A percentile compares a stretch with the other conserved stretches of the same genome.
phyloP scores from a whole-genome alignment of 2,888 invertebrate genomes.

The Synergus itoensis region DNA sequence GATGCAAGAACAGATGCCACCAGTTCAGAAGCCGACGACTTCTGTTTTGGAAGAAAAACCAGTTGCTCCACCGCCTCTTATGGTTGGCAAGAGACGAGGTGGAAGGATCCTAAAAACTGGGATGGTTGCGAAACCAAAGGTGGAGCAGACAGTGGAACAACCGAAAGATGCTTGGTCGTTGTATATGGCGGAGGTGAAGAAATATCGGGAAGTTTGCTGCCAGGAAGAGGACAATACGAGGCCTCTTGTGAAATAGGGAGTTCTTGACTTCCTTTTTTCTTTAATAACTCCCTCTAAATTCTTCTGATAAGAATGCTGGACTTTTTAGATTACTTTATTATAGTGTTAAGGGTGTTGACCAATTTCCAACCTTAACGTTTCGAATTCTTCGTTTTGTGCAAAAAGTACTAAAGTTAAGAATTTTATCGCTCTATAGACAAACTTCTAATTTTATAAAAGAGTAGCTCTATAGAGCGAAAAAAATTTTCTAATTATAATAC shows the following conservation, averaged over 20 bases:
- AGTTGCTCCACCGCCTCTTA: conserved; percentile 78
- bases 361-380: no score
- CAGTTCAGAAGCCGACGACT: conserved; percentile 73
- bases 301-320: neutral
- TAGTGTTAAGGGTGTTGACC: neutral
- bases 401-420: no score
- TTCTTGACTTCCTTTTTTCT: conserved; percentile 53
- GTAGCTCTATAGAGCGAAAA: no score
- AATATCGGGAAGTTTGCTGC: conserved; percentile 94
- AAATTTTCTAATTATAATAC: no score
- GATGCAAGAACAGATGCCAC: conserved; percentile 84
- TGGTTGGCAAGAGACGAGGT: conserved; percentile 91
- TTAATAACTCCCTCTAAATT: conserved; percentile 32
- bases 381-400: no score
- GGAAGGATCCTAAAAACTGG: conserved; percentile 94
- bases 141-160: conserved; percentile 82
- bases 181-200: conserved; percentile 95
- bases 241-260: conserved; percentile 90
- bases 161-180: conserved; percentile 95
- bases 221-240: conserved; percentile 95
- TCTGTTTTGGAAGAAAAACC: conserved; percentile 76
- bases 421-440: no score
- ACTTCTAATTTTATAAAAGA: no score
- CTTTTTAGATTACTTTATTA: neutral
- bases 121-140: conserved; percentile 91